Evolutionary conservation across 1,140 invertebrate species (phyloP), one percentile per base, ranked within the genome.

Genomic region (Dufourea novaeangliae): DNA sequence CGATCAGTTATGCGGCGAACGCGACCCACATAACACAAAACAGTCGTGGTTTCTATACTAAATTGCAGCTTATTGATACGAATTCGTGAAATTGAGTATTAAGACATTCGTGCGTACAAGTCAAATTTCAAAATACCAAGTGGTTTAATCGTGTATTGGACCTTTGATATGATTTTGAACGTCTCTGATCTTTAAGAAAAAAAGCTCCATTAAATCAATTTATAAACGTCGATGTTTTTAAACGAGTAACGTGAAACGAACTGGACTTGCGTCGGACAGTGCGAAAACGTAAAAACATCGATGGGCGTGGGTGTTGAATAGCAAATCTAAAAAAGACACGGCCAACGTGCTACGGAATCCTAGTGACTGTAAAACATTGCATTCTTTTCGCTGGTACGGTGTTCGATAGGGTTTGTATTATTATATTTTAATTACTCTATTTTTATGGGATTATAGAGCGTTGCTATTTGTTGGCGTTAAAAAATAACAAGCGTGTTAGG

Each of bases 21-120:
- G 50, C 44, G 20, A 44, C n/a, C n/a, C n/a, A n/a, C 64, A 80
- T 70, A 69, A n/a, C 20, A 17, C 11, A 62, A n/a, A 71, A 82
- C 62, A 69, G 77, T 70, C 32, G 32, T 57, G 63, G 73, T 59
- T 78, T 54, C 46, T 46, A 22, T 69, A 76, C 34, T 61, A 56
- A 70, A 66, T 17, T n/a, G 44, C 27, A 69, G 12, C 20, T 59
- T 39, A 29, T 34, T 22, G 57, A 64, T 76, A 69, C 44, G 22
- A 12, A 54, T 81, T 76, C 70, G 77, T 61, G 72, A 41, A 66
- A 82, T 62, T 34, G 50, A 56, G 14, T 44, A 70, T 76, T 81
- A 67, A 37, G 12, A 39, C 25, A 44, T 52, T 62, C 20, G 27
- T 62, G 12, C 22, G 52, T 61, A 67, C 22, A 29, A 59, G 12